A percentile compares a stretch with the other conserved stretches of the same genome.
Evolutionary conservation across 2,797 vertebrate genomes (phyloP).

Genomic region (Jordanella pulchra): DNA sequence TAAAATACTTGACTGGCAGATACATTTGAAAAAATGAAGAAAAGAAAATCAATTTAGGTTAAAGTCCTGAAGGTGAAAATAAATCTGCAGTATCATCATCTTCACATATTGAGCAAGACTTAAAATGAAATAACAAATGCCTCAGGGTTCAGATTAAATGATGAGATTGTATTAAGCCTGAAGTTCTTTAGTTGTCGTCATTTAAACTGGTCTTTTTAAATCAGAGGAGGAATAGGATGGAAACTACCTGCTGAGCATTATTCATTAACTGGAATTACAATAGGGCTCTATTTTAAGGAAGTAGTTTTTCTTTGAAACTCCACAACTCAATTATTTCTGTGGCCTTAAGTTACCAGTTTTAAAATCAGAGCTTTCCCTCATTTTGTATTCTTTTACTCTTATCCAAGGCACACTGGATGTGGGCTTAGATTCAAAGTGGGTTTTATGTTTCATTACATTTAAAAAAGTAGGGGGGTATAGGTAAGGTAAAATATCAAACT

Average conservation of each 20-base stretch:
- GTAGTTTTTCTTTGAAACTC: conserved; percentile 15
- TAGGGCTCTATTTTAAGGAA: conserved; percentile 13
- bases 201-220: conserved; percentile 17
- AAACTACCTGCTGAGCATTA: conserved; percentile 17
- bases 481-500: not conserved
- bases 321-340: conserved; percentile 9
- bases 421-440: not conserved
- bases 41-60: not conserved
- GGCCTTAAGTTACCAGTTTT: conserved; percentile 27
- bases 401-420: conserved; percentile 15
- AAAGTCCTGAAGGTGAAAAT: not conserved
- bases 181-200: not conserved
- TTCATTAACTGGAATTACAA: conserved; percentile 15
- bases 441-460: conserved; percentile 22
- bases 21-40: not conserved
- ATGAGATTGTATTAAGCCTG: not conserved
- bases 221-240: not conserved
- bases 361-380: conserved; percentile 26
- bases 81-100: conserved; percentile 3
- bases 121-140: conserved; percentile 1
- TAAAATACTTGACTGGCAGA: not conserved
- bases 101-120: not conserved
- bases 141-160: conserved; percentile 5
- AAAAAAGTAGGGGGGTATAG: not conserved
- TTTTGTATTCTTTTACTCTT: conserved; percentile 20